A percentile compares a stretch with the other conserved stretches of the same genome.
phyloP scores from a whole-genome alignment of 1,140 invertebrate genomes.

The Onthophagus taurus region DNA sequence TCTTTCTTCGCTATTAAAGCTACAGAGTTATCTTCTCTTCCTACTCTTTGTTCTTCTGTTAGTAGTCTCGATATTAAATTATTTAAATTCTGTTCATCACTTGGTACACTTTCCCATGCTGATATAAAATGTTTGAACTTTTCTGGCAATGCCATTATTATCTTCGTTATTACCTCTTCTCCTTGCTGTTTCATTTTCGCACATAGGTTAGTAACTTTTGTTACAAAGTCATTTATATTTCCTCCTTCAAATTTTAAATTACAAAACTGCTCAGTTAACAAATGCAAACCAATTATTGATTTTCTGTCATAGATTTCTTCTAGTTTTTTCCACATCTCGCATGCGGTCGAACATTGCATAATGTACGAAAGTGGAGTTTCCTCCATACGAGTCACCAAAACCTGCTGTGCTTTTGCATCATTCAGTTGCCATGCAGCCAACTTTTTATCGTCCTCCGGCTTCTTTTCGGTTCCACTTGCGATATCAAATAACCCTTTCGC shows the following conservation, averaged over 20 bases:
- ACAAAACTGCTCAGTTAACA: constrained; percentile 33
- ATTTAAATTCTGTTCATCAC: constrained; percentile 19
- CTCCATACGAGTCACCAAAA: constrained; percentile 24
- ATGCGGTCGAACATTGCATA: constrained; percentile 26
- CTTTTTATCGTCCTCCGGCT: constrained; percentile 2
- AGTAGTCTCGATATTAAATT: constrained; percentile 11
- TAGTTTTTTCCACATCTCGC: constrained; percentile 35
- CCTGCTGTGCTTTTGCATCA: constrained; percentile 21
- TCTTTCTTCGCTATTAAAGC: neutral
- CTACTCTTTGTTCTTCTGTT: constrained; percentile 9
- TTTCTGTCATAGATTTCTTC: constrained; percentile 33
- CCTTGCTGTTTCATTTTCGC: constrained; percentile 22
- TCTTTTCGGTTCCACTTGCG: neutral
- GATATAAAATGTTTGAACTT: constrained; percentile 23
- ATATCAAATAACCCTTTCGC: constrained; percentile 9
- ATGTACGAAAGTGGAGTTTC: constrained; percentile 27
- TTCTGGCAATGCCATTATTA: constrained; percentile 29
- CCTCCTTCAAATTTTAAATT: constrained; percentile 18
- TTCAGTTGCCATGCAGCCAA: constrained; percentile 13
- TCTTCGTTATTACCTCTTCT: constrained; percentile 29
- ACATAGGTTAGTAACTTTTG: constrained; percentile 15
- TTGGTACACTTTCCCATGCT: constrained; percentile 24
- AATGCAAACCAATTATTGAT: constrained; percentile 30
- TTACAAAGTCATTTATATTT: constrained; percentile 19
- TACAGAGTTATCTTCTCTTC: neutral